Evolutionary conservation across 2,797 vertebrate species (phyloP).

Genomic region (Falco peregrinus): DNA sequence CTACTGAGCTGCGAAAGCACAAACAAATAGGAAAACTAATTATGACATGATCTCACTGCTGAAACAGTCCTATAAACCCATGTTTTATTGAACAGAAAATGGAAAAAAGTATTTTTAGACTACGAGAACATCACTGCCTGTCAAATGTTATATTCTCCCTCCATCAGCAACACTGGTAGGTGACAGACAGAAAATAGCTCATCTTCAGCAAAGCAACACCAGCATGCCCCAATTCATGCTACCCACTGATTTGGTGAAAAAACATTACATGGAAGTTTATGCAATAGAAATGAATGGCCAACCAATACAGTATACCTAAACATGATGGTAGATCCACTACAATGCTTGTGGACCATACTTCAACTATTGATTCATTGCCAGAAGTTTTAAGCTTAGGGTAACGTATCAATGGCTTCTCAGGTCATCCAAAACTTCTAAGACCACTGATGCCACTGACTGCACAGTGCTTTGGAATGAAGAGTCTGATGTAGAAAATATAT

Average conservation of each 20-base stretch:
- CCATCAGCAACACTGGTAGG: neutral
- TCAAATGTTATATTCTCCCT: neutral
- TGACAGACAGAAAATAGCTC: neutral
- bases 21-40: neutral
- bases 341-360: neutral
- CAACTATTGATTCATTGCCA: neutral
- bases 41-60: neutral
- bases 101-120: neutral
- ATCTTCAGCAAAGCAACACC: neutral
- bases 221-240: neutral
- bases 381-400: neutral
- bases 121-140: neutral
- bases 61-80: neutral
- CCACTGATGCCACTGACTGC: neutral
- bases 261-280: neutral
- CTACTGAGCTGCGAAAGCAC: neutral
- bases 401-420: neutral
- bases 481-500: fast-evolving
- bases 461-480: neutral
- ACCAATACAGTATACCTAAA: neutral
- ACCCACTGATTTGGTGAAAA: neutral
- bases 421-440: neutral
- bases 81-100: neutral
- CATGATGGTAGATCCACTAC: too few relatives aligned
- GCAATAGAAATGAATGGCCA: neutral